A percentile compares a stretch with the other conserved stretches of the same genome.
phyloP scores from a whole-genome alignment of 2,113 vertebrate genomes.

The Ptychochromis oligacanthus region DNA sequence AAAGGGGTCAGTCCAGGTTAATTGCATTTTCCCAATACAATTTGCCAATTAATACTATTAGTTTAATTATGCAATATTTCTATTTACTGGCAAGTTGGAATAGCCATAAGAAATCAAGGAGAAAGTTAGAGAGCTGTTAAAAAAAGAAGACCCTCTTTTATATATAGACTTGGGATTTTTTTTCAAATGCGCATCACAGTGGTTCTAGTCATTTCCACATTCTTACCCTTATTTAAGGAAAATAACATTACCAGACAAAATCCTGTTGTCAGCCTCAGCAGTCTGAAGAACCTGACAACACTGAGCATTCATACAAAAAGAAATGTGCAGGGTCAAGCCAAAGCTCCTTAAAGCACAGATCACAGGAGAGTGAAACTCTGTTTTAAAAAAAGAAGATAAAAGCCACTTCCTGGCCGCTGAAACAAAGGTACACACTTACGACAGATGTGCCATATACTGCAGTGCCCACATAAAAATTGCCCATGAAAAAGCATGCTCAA shows the following conservation, averaged over 20 bases:
- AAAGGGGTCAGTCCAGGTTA: not conserved
- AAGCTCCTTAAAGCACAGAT: slow-evolving; percentile 49
- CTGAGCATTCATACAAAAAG: slow-evolving; percentile 45
- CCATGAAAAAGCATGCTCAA: not conserved
- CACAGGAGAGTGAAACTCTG: slow-evolving; percentile 46
- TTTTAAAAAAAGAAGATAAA: not conserved
- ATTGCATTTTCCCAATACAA: slow-evolving; percentile 15
- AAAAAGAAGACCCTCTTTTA: not conserved
- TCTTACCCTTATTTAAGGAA: slow-evolving; percentile 22
- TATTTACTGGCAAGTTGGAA: not conserved
- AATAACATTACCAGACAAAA: slow-evolving; percentile 21
- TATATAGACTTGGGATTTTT: not conserved
- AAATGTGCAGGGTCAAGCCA: slow-evolving; percentile 47
- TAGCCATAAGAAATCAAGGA: not conserved
- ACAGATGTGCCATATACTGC: not conserved
- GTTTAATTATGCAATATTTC: slow-evolving; percentile 17
- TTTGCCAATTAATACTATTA: not conserved
- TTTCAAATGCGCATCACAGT: not conserved
- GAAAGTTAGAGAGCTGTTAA: not conserved
- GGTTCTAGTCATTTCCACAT: slow-evolving; percentile 17
- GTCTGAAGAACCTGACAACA: slow-evolving; percentile 22
- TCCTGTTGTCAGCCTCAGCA: slow-evolving; percentile 6
- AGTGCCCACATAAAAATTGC: not conserved
- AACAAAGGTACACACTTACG: not conserved
- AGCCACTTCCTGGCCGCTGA: slow-evolving; percentile 10